These are phyloP conservation scores for Drosophila monieri DNA, from an alignment of 2,888 invertebrate species.

Conservation along the genomic window DNA sequence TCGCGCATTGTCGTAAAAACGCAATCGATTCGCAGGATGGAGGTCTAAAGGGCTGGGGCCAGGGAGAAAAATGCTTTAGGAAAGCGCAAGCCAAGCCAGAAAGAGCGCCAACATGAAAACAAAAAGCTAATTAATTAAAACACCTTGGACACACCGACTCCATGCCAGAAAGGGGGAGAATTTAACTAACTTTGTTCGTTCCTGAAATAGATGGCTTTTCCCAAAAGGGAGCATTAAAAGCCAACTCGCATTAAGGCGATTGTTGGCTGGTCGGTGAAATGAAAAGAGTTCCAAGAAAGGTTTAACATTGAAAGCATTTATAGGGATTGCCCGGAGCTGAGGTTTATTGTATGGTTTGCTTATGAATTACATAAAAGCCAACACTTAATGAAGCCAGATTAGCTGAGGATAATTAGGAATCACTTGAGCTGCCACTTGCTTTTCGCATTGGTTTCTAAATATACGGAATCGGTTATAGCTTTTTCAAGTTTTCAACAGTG, in stretches of 20 bases:
- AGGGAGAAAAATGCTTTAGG: slow-evolving; percentile 7
- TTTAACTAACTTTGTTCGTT: slow-evolving; percentile 14
- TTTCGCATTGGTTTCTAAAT: not conserved
- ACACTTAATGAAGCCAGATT: not conserved
- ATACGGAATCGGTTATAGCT: no score
- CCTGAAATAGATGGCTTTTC: slow-evolving; percentile 34
- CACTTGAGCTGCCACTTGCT: not conserved
- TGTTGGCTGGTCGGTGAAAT: slow-evolving; percentile 7
- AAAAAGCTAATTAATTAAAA: slow-evolving; percentile 79
- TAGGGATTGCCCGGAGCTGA: not conserved
- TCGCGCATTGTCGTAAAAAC: slow-evolving; percentile 78
- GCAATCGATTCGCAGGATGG: slow-evolving; percentile 58
- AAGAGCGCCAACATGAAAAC: slow-evolving; percentile 65
- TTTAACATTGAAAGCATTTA: not conserved
- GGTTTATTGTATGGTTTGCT: not conserved
- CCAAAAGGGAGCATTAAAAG: slow-evolving; percentile 3
- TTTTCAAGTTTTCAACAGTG: slow-evolving; percentile 46
- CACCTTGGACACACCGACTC: slow-evolving; percentile 56
- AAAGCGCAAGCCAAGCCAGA: slow-evolving; percentile 4
- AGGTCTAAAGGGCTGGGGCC: not conserved
- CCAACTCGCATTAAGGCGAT: slow-evolving; percentile 12
- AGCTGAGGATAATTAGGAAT: not conserved
- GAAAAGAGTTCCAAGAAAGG: slow-evolving; percentile 3
- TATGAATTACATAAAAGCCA: not conserved
- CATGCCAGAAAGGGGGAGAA: not conserved